Base-by-base conservation (phyloP, 1,140 invertebrate genomes). In the Chrysopa pallens region DNA sequence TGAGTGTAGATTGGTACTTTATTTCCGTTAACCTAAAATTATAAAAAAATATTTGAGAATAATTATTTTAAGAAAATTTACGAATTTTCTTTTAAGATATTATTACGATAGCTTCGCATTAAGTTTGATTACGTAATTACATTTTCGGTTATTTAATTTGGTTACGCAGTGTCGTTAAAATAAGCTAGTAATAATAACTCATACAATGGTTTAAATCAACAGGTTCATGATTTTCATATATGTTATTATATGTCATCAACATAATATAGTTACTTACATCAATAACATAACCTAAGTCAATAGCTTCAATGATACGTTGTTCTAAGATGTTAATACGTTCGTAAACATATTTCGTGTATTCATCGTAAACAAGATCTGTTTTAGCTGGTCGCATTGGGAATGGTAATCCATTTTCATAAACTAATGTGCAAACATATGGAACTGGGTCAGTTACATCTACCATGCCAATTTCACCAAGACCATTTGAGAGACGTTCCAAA, bases 401-500 rank as follows among this genome's bases (percentile, higher is more conserved):
- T 50, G 73, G 66, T 29, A 76, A 61, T 42, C 79, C 78, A 46
- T 76, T 80, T 42, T 68, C 65, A 45, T 68, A 52, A 54, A 73
- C 66, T 0, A 78, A 71, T 43, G 70, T 64, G 55, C 72, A 84
- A n/a, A 77, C 77, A 33, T 72, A 64, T 29, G 70, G 52, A 44
- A 51, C 73, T 71, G 59, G 37, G 12, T 38, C 4, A 67, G 77
- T 44, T 69, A 73, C 33, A 68, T 64, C 41, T 59, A 77, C 70
- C 44, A 70, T 64, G 35, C 71, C 66, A 33, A 79, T 69, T 38
- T 68, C 62, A 6, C 69, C 69, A 33, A 78, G 44, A 17, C 63
- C 71, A 45, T 76, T 68, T 8, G 70, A 72, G 28, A 76, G 50
- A 50, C 77, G 69, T 57, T 84, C 78, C 54, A 80, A 55, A 46